A percentile compares a stretch with the other conserved stretches of the same genome.
These are phyloP conservation scores for Siniperca chuatsi DNA, from an alignment of 2,113 vertebrate genomes.

Conservation along the genomic window DNA sequence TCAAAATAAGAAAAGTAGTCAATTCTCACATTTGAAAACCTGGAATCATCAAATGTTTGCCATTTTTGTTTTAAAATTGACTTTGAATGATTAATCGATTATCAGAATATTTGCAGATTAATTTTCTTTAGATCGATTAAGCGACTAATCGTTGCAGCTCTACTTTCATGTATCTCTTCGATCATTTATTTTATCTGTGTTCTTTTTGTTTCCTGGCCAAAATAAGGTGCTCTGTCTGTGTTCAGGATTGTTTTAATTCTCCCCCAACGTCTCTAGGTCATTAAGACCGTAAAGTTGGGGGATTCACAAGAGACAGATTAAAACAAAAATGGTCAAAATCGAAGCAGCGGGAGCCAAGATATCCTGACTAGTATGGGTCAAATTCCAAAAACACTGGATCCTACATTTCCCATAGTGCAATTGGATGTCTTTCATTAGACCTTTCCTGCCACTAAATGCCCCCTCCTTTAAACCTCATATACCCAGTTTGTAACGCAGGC, in stretches of 20 bases:
- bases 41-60: neutral
- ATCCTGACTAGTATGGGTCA: neutral
- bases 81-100: neutral
- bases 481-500: neutral
- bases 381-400: neutral
- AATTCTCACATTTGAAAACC: neutral
- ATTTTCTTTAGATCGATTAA: neutral
- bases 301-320: neutral
- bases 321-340: neutral
- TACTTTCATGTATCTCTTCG: slow-evolving; percentile 1
- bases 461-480: neutral
- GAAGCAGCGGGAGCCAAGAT: neutral
- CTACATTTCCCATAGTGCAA: slow-evolving; percentile 12
- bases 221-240: slow-evolving; percentile 3
- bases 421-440: neutral
- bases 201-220: neutral
- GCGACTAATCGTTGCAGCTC: neutral
- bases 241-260: slow-evolving; percentile 10
- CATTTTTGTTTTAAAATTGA: neutral
- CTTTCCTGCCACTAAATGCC: neutral
- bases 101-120: neutral
- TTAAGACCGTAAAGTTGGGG: neutral
- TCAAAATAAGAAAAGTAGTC: neutral
- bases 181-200: neutral
- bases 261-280: neutral